phyloP scores from a whole-genome alignment of 92 coral and sea anemone genomes.

The Palythoa caribaeorum region DNA sequence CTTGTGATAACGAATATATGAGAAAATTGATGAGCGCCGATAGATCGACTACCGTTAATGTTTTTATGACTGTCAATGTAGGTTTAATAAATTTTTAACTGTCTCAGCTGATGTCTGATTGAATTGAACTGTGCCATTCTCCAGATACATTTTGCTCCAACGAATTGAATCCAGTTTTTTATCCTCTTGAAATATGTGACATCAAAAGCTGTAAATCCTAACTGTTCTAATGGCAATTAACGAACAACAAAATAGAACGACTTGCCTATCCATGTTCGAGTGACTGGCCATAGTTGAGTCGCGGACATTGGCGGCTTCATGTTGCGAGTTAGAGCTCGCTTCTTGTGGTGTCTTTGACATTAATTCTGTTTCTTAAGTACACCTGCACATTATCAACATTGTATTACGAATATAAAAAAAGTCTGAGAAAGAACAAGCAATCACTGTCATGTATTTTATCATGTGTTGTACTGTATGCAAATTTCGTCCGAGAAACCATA shows the following conservation, averaged over 20 bases:
- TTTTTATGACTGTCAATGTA: too few species aligned
- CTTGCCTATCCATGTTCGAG: slow-evolving; percentile 15
- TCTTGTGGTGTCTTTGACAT: slow-evolving; percentile 46
- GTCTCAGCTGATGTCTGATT: too few species aligned
- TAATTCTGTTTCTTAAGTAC: not conserved
- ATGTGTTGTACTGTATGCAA: not conserved
- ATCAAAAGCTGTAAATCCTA: slow-evolving; percentile 15
- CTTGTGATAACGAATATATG: too few species aligned
- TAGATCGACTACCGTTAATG: too few species aligned
- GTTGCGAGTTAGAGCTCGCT: slow-evolving; percentile 32
- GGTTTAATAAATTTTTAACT: too few species aligned
- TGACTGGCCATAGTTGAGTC: not conserved
- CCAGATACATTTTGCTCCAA: too few species aligned
- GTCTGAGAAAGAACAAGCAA: not conserved
- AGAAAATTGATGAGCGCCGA: too few species aligned
- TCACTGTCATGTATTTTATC: not conserved
- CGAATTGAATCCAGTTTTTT: too few species aligned
- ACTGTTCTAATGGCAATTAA: too few species aligned
- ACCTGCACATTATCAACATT: not conserved
- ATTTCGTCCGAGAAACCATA: slow-evolving; percentile 36
- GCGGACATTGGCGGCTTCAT: not conserved
- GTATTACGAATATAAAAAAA: not conserved
- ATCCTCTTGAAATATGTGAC: not conserved
- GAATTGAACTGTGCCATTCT: too few species aligned
- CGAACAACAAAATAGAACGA: not conserved